These are phyloP conservation scores for Gymnogyps californianus DNA, from an alignment of 2,113 vertebrate species.

Conservation along the genomic window DNA sequence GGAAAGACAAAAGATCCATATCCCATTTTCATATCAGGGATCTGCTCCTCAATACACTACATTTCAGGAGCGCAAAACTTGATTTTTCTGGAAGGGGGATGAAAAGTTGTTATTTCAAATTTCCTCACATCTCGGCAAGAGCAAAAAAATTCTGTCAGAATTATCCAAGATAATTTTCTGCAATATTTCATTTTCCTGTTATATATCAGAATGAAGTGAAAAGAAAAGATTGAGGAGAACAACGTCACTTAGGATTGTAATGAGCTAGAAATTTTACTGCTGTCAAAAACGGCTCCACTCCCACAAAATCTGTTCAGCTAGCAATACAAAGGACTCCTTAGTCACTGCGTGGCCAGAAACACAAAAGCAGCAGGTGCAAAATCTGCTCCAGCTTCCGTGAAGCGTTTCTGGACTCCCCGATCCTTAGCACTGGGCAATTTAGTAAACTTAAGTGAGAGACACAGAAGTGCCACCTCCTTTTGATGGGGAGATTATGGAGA, in stretches of 20 bases:
- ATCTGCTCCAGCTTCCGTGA: rapidly evolving
- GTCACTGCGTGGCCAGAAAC: neutral
- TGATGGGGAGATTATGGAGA: neutral
- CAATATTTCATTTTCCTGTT: neutral
- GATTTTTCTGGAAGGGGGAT: neutral
- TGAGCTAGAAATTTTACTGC: neutral
- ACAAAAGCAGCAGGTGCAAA: neutral
- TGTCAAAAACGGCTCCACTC: neutral
- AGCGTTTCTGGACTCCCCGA: neutral
- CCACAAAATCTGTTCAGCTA: neutral
- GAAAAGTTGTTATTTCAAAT: neutral
- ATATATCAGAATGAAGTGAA: neutral
- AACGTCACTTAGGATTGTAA: neutral
- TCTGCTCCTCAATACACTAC: neutral
- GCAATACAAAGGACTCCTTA: neutral
- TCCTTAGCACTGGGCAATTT: neutral
- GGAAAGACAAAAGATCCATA: neutral
- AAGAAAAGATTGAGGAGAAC: neutral
- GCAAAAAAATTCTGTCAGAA: neutral
- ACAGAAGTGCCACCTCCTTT: neutral
- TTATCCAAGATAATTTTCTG: neutral
- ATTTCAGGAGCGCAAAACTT: rapidly evolving
- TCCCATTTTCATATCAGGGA: neutral
- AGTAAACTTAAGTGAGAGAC: neutral
- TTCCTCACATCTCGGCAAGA: neutral